Base-by-base conservation (phyloP, 1,140 invertebrate genomes). In the Carcinoscorpius rotundicauda region DNA sequence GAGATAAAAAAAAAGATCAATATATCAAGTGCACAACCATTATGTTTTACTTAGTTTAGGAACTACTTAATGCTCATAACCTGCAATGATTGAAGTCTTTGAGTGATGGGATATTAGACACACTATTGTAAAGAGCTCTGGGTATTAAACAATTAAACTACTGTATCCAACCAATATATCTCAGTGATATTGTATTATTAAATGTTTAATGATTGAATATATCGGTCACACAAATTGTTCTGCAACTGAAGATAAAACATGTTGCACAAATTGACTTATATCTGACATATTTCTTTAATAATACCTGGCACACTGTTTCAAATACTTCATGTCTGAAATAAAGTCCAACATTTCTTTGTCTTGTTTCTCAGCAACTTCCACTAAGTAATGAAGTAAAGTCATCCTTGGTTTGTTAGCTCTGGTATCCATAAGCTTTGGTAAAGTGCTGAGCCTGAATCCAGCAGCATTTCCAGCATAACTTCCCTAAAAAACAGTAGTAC, bases 401-500 rank as follows among this genome's bases (percentile, higher is more conserved):
- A 97, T 93, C 63, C 92, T 88, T 1, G 93, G 93, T 74, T 95
- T 96, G 76, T 97, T 97, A 1, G 93, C 91, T 60, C 93, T 80
- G 60, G 95, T 95, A 75, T 98, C 93, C 0, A 91, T 89, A 51
- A 98, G 80, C 75, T 97, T 97, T 73, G 96, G 90, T 49, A 98
- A 79, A 0, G 93, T 97, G 4, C 88, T 87, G 4, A 97, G 80
- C 77, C 93, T 94, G 4, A 98, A 91, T 5, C 93, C 94, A 6
- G 91, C 93, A 4, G 93, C 93, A 75, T 96, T 92, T 10, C 93
- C 93, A n/a, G 93, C 93, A 78, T 97, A 97, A 5, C 93, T 93
- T 63, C 93, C 93, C 87, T 91, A 72, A 49, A 78, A 72, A 63
- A 74, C 76, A 68, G 65, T 72, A 55, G 8, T 10, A 29, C 48